Evolutionary conservation across 2,113 vertebrate species (phyloP).

Genomic region (Strigops habroptila): DNA sequence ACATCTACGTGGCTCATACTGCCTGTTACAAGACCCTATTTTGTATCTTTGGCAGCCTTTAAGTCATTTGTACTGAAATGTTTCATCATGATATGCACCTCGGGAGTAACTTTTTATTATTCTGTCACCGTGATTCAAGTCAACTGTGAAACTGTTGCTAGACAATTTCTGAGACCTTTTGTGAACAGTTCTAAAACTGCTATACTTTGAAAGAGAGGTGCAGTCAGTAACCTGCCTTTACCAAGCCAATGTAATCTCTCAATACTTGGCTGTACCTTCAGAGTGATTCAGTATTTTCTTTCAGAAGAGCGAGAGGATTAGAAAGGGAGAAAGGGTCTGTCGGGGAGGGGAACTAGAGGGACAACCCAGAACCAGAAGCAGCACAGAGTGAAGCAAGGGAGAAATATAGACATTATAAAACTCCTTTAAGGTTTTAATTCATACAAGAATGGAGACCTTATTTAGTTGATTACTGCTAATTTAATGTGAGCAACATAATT

Average conservation of each 20-base stretch:
- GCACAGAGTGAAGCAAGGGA: background rate
- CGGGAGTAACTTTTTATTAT: background rate
- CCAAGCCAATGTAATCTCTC: background rate
- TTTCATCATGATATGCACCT: background rate
- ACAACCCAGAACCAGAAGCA: background rate
- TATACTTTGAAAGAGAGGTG: background rate
- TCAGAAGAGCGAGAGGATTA: background rate
- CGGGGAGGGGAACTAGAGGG: background rate
- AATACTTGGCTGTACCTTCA: background rate
- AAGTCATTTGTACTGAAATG: background rate
- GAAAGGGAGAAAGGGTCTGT: background rate
- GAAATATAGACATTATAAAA: background rate
- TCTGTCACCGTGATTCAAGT: background rate
- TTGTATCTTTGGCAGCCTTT: background rate
- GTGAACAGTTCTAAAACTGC: background rate
- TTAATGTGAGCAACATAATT: accelerated
- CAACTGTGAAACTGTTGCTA: background rate
- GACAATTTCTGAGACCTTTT: background rate
- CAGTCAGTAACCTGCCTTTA: background rate
- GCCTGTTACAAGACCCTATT: background rate
- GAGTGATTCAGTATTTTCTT: background rate
- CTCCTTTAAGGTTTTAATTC: background rate
- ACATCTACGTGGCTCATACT: background rate
- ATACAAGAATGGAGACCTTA: background rate
- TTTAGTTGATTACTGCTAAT: background rate